Evolutionary conservation across 2,113 vertebrate species (phyloP).

Genomic region (Tupaia tana): DNA sequence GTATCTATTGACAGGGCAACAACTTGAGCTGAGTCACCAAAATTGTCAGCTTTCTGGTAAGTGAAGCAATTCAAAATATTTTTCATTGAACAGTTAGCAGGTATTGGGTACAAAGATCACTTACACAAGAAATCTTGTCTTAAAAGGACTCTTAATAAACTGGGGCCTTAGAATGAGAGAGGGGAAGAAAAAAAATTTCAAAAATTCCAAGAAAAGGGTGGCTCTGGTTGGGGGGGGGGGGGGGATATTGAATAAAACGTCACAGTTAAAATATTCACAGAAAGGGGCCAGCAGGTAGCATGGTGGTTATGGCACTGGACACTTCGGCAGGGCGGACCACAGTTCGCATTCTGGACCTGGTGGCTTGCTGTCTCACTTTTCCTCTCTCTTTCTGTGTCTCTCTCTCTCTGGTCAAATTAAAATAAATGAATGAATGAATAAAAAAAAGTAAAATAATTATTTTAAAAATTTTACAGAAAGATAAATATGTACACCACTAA

Average conservation of each 20-base stretch:
- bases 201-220: not conserved
- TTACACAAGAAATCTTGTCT: not conserved
- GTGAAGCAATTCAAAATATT: not conserved
- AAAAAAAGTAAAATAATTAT: too few species aligned
- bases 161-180: not conserved
- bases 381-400: too few species aligned
- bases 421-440: too few species aligned
- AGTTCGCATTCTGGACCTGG: too few species aligned
- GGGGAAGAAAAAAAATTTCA: constrained; percentile 14
- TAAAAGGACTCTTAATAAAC: not conserved
- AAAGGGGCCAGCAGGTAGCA: not conserved
- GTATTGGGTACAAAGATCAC: not conserved
- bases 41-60: constrained; percentile 40
- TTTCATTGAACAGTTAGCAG: not conserved
- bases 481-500: not conserved
- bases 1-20: not conserved
- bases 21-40: not conserved
- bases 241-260: constrained; percentile 10
- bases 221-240: not conserved
- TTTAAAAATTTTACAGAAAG: constrained; percentile 48
- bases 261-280: constrained; percentile 7
- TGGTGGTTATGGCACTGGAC: too few species aligned
- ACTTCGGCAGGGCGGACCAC: too few species aligned
- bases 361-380: too few species aligned
- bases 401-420: too few species aligned